Base-by-base conservation (phyloP, 2,113 vertebrate genomes). In the Lepidothrix coronata region DNA sequence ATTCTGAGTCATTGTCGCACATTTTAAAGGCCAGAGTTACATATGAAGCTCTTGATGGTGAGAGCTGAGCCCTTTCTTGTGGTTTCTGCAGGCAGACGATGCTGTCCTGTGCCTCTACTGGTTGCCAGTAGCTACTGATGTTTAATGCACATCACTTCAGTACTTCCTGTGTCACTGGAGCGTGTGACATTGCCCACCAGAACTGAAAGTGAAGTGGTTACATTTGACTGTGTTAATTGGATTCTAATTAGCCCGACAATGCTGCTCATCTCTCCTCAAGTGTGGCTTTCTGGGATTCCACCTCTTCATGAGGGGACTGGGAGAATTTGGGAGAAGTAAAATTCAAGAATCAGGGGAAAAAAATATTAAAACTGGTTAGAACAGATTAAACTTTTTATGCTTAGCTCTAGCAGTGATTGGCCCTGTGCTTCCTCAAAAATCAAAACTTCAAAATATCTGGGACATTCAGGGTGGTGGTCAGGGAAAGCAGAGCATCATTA, bases 1-100 rank as follows among this genome's bases (percentile, higher is more conserved):
- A 82, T 95, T 92, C 70, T 98, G 97, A 98, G 96, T 98, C 98
- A 97, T 18, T 96, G 94, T 91, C 76, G 92, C 95, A 95, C 66
- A 24, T 97, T 95, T 95, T 96, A 95, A 97, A 97, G 96, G 82
- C 77, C 95, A 79, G 72, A 81, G 31, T 91, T 71, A 68, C 85
- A 85, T 71, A 82, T 22, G 67, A 76, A 65, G 52, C 62, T 97
- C 95, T 96, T 91, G 95, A 97, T 95, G 92, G 91, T 92, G 93
- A 96, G 96, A 87, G 79, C 90, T 92, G 70, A 80, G 91, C 94
- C 88, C 94, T 95, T 96, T 96, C 82, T 96, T 97, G 96, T 96
- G 95, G 92, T 95, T 97, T 96, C 90, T 95, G 67, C 90, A 97
- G 87, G 92, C 91, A 93, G 87, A 94, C 83, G 16, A 55, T 28